These are phyloP conservation scores for Microcebus lehilahytsara DNA, from an alignment of 2,113 vertebrate genomes.

Conservation along the genomic window DNA sequence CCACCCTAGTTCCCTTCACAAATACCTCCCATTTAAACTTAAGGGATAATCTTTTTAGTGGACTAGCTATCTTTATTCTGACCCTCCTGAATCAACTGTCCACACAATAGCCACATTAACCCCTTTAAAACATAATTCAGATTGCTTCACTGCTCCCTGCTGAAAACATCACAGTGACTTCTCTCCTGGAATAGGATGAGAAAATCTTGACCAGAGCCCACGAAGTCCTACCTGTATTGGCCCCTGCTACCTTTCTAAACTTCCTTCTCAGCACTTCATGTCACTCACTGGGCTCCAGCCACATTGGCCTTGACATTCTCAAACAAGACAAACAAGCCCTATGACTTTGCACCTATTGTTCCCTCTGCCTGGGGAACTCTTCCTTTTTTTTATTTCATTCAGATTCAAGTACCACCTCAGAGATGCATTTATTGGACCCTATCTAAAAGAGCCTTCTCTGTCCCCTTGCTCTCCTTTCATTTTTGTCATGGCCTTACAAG, in stretches of 20 bases:
- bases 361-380: background rate
- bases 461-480: background rate
- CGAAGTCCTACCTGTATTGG: background rate
- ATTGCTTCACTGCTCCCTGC: background rate
- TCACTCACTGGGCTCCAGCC: background rate
- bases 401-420: background rate
- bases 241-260: background rate
- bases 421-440: background rate
- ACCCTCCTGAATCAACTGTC: background rate
- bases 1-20: background rate
- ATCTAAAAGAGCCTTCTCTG: background rate
- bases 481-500: background rate
- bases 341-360: background rate
- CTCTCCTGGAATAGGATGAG: background rate
- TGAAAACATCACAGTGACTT: background rate
- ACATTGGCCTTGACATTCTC: background rate
- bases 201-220: background rate
- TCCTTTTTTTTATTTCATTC: background rate
- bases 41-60: background rate
- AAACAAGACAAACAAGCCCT: background rate
- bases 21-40: background rate
- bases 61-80: background rate
- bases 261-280: background rate
- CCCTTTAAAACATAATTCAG: slow-evolving; percentile 5
- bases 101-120: background rate